Evolutionary conservation across 2,888 invertebrate species (phyloP), one percentile per base, ranked within the genome.

Genomic region (Neria commutata): DNA sequence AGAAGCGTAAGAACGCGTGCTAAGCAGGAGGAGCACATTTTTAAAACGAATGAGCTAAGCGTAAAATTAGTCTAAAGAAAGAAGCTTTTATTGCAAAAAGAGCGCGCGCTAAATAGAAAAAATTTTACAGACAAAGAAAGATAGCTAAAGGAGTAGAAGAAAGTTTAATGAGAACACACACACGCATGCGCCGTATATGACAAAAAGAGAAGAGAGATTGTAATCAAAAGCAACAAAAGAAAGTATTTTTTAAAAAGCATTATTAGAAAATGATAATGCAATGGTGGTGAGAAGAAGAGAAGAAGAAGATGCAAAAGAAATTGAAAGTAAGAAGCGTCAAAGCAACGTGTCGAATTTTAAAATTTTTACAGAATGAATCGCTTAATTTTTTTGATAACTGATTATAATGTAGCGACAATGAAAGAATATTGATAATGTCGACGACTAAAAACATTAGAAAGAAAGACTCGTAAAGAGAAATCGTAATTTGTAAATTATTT

Each of bases 221-320:
- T 48, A 11, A n/a, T 5, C n/a, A 23, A n/a, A 24, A 26, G 10
- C 14, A 23, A 25, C 48, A 48, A 11, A 49, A 71, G 69, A 56
- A 65, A 64, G 62, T 70, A 72, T 56, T 23, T 21, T 29, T 23
- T 52, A 54, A 51, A 40, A 48, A 56, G 59, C 53, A 62, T 60
- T 47, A 49, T 19, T 47, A 16, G 19, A 51, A 56, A 55, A 49
- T 25, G 3, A 54, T 1, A 23, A 51, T 14, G 51, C 23, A 45
- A 54, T 2, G 21, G 3, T n/a, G 25, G 57, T 53, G 60, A 54
- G 45, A 16, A 53, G 45, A 42, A 45, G 21, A 6, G 25, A 70
- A 45, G 16, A 45, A 59, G 53, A 42, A 53, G 16, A 25, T 42
- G 33, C 46, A 40, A 53, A 54, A 51, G 17, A 33, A 21, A 52